Conservation (phyloP, 53 echinoderm and acorn worm species). For the Antedon mediterranea region DNA sequence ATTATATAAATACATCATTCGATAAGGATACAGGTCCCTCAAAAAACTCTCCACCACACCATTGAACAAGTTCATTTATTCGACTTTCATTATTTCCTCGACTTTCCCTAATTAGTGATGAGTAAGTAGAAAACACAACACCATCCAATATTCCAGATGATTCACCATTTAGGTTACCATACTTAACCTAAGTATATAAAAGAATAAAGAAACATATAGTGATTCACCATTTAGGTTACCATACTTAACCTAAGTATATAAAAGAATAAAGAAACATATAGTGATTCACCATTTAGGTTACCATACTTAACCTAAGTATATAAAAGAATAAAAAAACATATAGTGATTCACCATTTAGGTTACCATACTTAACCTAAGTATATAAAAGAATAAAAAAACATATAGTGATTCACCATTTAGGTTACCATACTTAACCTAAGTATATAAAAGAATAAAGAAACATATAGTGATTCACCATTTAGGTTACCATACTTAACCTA, state of each 20-base stretch:
- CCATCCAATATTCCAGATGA: slow-evolving; percentile 73
- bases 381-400: too few relatives aligned
- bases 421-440: slow-evolving; percentile 82
- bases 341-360: slow-evolving; percentile 76
- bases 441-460: too few relatives aligned
- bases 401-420: slow-evolving; percentile 73
- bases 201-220: too few relatives aligned
- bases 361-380: slow-evolving; percentile 76
- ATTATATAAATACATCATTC: too few relatives aligned
- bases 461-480: slow-evolving; percentile 64
- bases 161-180: slow-evolving; percentile 76
- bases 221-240: slow-evolving; percentile 79
- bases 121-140: slow-evolving; percentile 81
- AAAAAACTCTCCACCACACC: slow-evolving; percentile 75
- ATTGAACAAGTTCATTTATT: slow-evolving; percentile 80
- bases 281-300: slow-evolving; percentile 76
- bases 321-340: too few relatives aligned
- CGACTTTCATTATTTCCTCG: slow-evolving; percentile 58
- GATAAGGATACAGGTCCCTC: slow-evolving; percentile 92
- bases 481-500: slow-evolving; percentile 92
- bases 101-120: slow-evolving; percentile 82
- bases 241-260: slow-evolving; percentile 63
- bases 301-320: slow-evolving; percentile 69
- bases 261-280: too few relatives aligned
- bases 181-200: slow-evolving; percentile 51